Base-by-base conservation (phyloP, 1,140 invertebrate genomes). In the Dolichoris vasculosae region DNA sequence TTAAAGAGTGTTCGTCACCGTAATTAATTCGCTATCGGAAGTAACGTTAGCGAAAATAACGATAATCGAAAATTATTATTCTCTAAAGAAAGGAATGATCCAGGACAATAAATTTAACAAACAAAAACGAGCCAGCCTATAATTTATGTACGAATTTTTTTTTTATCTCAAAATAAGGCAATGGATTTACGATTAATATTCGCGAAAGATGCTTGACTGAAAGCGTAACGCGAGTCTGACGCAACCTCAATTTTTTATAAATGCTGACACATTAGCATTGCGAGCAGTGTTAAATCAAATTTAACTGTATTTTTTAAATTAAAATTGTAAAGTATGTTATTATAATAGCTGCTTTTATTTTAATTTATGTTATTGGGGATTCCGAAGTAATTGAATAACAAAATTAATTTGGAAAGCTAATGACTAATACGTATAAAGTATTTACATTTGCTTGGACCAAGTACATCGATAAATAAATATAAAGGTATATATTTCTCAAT, bases 141-240 rank as follows among this genome's bases (percentile, higher is more conserved):
- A 43, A 43, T 38, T 23, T 38, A 26, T n/a, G 20, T 43, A n/a
- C n/a, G n/a, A n/a, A n/a, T 43, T 43, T 43, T 26, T n/a, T 73
- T 73, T 73, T 73, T 17, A 73, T 73, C 38, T 7, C 23, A 43
- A 73, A 13, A 20, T 3, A 43, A 73, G 11, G 38, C 38, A n/a
- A 11, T 13, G 38, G 32, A 40, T 73, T 40, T 43, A 73, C 38
- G 38, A 73, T 73, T 43, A 73, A 73, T 43, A 40, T 11, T 8
- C 8, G n/a, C 30, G 13, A 73, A 40, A 43, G 38, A 43, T 73
- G 7, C 38, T 43, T 43, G 69, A 73, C 69, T 43, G 69, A 73
- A 73, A 73, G 69, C 69, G 69, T 73, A 73, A 73, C 69, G n/a
- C 69, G 40, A 73, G 69, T n/a, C 38, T 73, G 69, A 73, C 69